phyloP scores from a whole-genome alignment of 2,797 vertebrate species.

The Intellagama lesueurii region DNA sequence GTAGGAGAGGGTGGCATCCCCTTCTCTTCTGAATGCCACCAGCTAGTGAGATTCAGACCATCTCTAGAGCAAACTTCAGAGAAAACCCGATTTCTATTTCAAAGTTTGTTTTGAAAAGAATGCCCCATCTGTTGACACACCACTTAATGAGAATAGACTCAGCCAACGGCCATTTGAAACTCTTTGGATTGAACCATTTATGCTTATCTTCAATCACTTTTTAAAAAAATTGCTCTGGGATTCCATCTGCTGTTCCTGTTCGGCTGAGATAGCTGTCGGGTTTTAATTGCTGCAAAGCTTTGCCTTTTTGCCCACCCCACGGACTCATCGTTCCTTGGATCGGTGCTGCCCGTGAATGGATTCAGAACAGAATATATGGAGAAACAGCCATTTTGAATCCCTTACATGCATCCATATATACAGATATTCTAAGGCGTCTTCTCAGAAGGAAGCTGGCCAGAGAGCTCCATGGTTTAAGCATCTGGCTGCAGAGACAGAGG shows the following conservation, averaged over 20 bases:
- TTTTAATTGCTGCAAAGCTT: constrained; percentile 20
- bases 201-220: constrained; percentile 19
- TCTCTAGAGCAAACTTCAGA: background rate
- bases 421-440: no score
- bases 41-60: no score
- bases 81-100: background rate
- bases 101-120: background rate
- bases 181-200: constrained; percentile 1
- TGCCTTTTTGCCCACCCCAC: background rate
- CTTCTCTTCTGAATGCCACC: background rate
- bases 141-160: background rate
- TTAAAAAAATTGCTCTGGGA: constrained; percentile 20
- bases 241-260: constrained; percentile 14
- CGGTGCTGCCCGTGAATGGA: background rate
- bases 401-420: no score
- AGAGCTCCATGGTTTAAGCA: no score
- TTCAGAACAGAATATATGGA: no score
- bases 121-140: background rate
- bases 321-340: background rate
- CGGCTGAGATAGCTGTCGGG: constrained; percentile 17
- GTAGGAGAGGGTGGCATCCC: no score
- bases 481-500: no score
- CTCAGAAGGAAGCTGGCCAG: no score
- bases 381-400: no score
- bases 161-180: background rate